These are phyloP conservation scores for Pao palembangensis DNA, from an alignment of 2,113 vertebrate species.

Conservation along the genomic window DNA sequence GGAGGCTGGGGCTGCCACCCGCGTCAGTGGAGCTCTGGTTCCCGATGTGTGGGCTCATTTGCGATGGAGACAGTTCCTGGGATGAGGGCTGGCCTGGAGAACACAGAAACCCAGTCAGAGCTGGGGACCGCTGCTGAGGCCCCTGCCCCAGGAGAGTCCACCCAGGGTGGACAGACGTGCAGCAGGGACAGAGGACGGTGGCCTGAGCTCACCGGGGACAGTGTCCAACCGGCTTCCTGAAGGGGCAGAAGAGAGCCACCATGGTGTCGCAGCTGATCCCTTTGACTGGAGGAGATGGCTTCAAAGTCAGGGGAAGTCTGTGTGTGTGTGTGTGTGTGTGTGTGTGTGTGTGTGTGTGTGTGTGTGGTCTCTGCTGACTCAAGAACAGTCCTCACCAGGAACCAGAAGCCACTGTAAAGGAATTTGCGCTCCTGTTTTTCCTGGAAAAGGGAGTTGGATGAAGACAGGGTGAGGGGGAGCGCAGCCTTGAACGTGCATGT, in stretches of 20 bases:
- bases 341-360: no score
- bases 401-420: conserved; percentile 93
- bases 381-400: conserved; percentile 77
- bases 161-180: no score
- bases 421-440: conserved; percentile 93
- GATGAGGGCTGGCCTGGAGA: no score
- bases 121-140: no score
- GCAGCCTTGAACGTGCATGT: no score
- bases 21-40: conserved; percentile 90
- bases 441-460: conserved; percentile 58
- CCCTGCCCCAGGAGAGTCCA: no score
- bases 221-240: conserved; percentile 88
- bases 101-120: not conserved
- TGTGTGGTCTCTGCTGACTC: not conserved
- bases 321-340: no score
- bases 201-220: conserved; percentile 84
- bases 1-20: conserved; percentile 60
- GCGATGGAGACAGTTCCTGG: conserved; percentile 84
- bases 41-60: conserved; percentile 86
- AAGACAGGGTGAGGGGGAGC: not conserved
- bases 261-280: conserved; percentile 91
- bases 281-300: conserved; percentile 78
- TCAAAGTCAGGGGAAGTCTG: not conserved
- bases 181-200: no score
- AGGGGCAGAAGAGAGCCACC: conserved; percentile 88